Evolutionary conservation across 2,888 invertebrate species (phyloP), one percentile per base, ranked within the genome.

Genomic region (Philopedon plagiatum): DNA sequence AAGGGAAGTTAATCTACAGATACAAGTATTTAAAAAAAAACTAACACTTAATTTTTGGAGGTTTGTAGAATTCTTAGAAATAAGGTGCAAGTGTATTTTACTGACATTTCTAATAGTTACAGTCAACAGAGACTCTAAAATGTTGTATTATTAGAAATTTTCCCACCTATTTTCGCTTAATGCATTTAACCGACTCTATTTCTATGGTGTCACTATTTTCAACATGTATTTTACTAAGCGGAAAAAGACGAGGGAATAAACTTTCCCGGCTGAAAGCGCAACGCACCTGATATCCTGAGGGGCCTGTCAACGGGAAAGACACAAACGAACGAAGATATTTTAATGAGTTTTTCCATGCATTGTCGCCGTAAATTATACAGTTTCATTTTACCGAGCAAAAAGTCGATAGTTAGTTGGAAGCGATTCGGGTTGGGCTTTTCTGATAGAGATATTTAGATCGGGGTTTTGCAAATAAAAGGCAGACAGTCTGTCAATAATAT

Each of bases 201-300:
- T 41, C 46, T 21, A 49, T 61, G 46, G 13, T 44, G 60, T 49
- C 61, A 61, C 19, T 61, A 21, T 41, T 60, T 18, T 60, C 60
- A 61, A 46, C 44, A n/a, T 46, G 32, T 46, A 46, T 46, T 46
- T 29, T 54, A 29, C 29, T n/a, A n/a, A n/a, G n/a, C 11, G 29
- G 18, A 54, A 29, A 46, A 46, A 21, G 19, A 19, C 21, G 9
- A 5, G 7, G 2, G 29, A 7, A 29, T 54, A 11, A 54, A 54
- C 15, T 54, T 54, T 13, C 29, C 21, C 15, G 15, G 46, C 29
- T 32, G 19, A 11, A 44, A 46, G 49, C 32, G 26, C 11, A 5
- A 46, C 44, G 19, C 13, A 46, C 32, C 29, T 61, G 32, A 61
- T 61, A 46, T 61, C 63, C 46, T 49, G 11, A 49, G 34, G 18